Evolutionary conservation across 2,797 vertebrate species (phyloP).

Genomic region (Sebastes trivittatus): DNA sequence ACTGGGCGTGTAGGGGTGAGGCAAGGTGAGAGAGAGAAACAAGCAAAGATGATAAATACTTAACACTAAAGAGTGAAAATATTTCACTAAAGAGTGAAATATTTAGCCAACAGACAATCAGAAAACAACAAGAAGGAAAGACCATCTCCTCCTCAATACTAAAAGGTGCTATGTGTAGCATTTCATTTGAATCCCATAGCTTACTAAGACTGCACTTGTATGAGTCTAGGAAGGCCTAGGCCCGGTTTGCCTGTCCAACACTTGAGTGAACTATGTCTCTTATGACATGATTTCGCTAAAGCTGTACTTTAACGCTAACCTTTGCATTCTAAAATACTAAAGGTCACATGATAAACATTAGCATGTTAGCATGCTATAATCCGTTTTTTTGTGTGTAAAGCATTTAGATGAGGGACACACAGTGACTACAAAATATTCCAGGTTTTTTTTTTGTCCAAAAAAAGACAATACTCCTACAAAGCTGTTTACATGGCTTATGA

Average conservation of each 20-base stretch:
- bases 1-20: neutral
- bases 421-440: no score
- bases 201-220: neutral
- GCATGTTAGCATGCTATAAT: constrained; percentile 10
- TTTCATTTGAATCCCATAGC: neutral
- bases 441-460: no score
- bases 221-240: neutral
- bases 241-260: neutral
- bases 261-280: neutral
- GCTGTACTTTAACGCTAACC: neutral
- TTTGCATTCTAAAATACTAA: neutral
- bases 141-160: neutral
- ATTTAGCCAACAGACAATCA: constrained; percentile 60
- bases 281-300: neutral
- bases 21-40: neutral
- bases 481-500: neutral
- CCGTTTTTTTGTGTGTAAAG: neutral
- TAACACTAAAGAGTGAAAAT: neutral
- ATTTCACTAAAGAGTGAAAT: neutral
- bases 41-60: neutral
- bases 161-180: constrained; percentile 42
- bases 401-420: neutral
- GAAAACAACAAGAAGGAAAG: neutral
- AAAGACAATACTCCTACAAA: neutral
- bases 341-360: neutral